Conservation (phyloP, 2,113 vertebrate species). For the Gnathonemus longibarbis region DNA sequence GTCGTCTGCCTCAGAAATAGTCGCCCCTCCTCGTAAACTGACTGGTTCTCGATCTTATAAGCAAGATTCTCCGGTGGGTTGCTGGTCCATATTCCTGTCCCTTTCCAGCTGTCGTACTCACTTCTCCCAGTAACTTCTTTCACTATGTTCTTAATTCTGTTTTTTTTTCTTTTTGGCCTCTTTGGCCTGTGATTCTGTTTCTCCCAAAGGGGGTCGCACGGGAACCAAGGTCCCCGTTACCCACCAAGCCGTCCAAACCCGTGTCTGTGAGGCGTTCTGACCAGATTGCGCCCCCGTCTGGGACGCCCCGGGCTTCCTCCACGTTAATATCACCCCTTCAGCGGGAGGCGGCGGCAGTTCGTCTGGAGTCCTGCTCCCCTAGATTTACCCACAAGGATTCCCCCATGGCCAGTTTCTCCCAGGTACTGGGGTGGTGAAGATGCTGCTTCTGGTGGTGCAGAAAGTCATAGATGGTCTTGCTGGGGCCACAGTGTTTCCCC, state of each 20-base stretch:
- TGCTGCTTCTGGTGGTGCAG: not conserved
- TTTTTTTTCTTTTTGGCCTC: not conserved
- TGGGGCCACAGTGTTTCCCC: not conserved
- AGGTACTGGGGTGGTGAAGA: not conserved
- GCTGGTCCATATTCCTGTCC: not conserved
- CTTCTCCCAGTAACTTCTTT: not conserved
- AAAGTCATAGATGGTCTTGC: not conserved
- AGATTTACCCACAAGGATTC: not conserved
- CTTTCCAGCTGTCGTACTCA: not conserved
- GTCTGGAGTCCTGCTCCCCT: not conserved
- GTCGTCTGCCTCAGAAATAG: conserved; percentile 18
- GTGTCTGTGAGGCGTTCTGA: not conserved
- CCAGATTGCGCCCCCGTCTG: not conserved
- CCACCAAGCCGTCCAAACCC: not conserved
- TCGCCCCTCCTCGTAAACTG: not conserved
- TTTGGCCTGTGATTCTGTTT: not conserved
- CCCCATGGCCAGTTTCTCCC: not conserved
- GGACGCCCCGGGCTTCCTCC: not conserved
- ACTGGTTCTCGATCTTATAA: not conserved
- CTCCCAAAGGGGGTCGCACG: conserved; percentile 11
- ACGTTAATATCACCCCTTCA: not conserved
- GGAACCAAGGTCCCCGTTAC: conserved; percentile 14
- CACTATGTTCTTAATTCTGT: not conserved
- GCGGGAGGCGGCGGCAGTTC: not conserved
- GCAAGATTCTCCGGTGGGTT: conserved; percentile 3